Percentiles rank a stretch among this genome's conserved stretches.
Conservation (phyloP, 1,140 invertebrate species). For the Apolygus lucorum region DNA sequence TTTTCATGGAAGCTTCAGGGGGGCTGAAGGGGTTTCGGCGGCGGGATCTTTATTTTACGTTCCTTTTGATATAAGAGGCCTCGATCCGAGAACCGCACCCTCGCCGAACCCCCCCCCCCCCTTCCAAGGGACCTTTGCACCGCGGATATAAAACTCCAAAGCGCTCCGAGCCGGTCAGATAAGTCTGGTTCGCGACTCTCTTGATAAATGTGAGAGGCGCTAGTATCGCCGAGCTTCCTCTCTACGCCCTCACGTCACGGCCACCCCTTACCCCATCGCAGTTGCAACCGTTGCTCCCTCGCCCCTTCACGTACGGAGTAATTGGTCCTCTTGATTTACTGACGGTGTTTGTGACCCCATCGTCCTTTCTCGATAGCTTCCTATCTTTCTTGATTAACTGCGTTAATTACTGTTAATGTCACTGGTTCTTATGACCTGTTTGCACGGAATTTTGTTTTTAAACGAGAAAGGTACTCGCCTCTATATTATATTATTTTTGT, state of each 20-base stretch:
- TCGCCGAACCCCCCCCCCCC: too few species aligned
- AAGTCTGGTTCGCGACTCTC: neutral
- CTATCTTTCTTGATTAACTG: constrained; percentile 1
- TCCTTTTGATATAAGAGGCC: neutral
- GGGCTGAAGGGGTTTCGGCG: too few species aligned
- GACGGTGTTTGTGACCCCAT: neutral
- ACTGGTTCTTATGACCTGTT: too few species aligned
- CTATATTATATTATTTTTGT: too few species aligned
- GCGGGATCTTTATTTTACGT: neutral
- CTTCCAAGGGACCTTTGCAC: neutral
- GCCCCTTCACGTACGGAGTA: neutral
- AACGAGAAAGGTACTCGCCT: too few species aligned
- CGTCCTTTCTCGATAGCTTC: neutral
- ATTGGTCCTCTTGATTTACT: constrained; percentile 1
- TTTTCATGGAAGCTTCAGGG: too few species aligned
- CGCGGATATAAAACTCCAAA: neutral
- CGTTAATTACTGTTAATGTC: neutral
- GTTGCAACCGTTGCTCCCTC: neutral
- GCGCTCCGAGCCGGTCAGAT: neutral
- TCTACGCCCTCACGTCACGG: neutral
- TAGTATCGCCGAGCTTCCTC: neutral
- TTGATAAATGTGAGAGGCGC: neutral
- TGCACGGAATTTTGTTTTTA: too few species aligned
- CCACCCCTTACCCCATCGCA: neutral
- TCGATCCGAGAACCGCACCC: neutral